Conservation (phyloP, 2,113 vertebrate genomes). For the Eretmochelys imbricata region DNA sequence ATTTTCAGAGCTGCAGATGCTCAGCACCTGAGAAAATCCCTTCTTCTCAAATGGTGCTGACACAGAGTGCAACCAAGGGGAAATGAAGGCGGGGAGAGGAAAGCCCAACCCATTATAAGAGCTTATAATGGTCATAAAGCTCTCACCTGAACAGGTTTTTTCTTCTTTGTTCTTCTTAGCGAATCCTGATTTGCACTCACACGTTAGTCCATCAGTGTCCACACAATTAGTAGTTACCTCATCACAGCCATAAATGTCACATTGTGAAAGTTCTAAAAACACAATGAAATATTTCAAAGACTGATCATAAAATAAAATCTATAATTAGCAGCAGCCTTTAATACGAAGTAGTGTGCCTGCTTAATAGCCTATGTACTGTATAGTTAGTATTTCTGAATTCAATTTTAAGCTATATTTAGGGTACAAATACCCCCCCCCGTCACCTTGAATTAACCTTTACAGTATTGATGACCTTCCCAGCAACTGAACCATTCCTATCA, state of each 20-base stretch:
- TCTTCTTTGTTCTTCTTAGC: background rate
- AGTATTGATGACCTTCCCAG: background rate
- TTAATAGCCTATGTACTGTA: background rate
- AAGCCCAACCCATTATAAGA: background rate
- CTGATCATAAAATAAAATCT: background rate
- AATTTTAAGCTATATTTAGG: rapidly evolving
- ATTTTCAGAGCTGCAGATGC: background rate
- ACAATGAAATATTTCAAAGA: background rate
- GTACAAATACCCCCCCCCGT: background rate
- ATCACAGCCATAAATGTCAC: background rate
- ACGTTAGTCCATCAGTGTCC: rapidly evolving
- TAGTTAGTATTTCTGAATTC: background rate
- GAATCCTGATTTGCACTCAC: rapidly evolving
- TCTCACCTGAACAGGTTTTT: slow-evolving; percentile 55
- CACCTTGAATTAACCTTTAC: background rate
- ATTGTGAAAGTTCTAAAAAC: background rate
- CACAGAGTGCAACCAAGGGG: background rate
- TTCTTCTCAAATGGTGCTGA: background rate
- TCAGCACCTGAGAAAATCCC: background rate
- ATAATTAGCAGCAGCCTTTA: background rate
- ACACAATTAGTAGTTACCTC: rapidly evolving
- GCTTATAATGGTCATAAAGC: background rate
- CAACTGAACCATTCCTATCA: background rate
- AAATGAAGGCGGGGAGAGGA: background rate
- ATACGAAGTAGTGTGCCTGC: background rate